Evolutionary conservation across 2,113 vertebrate genomes (phyloP), one percentile per base, ranked within the genome.

Genomic region (Eidolon helvum): DNA sequence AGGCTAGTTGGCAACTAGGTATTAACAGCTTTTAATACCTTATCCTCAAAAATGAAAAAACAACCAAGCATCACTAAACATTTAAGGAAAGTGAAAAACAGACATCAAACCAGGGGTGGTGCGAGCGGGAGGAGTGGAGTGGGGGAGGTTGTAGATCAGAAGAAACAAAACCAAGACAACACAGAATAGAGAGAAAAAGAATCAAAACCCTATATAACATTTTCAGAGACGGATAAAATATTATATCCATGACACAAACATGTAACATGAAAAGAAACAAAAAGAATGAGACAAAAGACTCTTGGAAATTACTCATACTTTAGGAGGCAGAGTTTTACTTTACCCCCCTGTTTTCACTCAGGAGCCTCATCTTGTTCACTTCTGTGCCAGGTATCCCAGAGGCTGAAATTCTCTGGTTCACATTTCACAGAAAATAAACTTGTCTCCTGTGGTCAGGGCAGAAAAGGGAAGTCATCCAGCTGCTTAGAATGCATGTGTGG

Each of bases 381-480:
- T 97, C 79, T 94, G 21, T 77, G 61, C 53, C 43, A 75, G 2
- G 10, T 77, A 57, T 87, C 19, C 12, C 22, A 33, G 33, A 90
- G 35, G 83, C 50, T 66, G 24, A 86, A 91, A 77, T 94, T 80
- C 61, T 92, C 33, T 93, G 40, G 53, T 82, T 93, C 65, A 88
- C 10, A 89, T 96, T 74, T 96, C 80, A 85, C 28, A 72, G 89
- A 91, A 95, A 94, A 90, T 69, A 66, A 90, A 61, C 68, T 75
- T 86, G 48, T 63, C 85, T 91, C 40, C 45, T 95, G 65, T 8
- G 10, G 57, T 40, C 61, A 48, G 50, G 50, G 5, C n/a, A 77
- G 69, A 72, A 96, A 82, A 40, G 69, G 61, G 94, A 93, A 94
- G 38, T 94, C 45, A 75, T 91, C 48, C 30, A 40, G 61, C 30